These are phyloP conservation scores for Drosophila colorata DNA, from an alignment of 2,888 invertebrate genomes.

Conservation along the genomic window DNA sequence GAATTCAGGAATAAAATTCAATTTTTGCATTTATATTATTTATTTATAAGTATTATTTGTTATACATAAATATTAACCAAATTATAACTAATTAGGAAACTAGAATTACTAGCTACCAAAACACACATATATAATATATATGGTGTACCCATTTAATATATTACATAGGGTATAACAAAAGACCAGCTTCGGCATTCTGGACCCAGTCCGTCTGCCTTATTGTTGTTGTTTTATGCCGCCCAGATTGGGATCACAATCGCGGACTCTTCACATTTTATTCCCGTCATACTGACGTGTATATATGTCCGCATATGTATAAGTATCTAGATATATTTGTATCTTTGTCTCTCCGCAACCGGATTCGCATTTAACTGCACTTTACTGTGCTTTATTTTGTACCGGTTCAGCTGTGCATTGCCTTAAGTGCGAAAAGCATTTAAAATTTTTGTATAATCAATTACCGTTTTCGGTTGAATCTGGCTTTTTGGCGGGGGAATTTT, in stretches of 20 bases:
- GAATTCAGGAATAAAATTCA: no score
- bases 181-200: conserved; percentile 3
- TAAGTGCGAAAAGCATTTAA: conserved; percentile 59
- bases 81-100: no score
- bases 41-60: no score
- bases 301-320: neutral
- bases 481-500: conserved; percentile 42
- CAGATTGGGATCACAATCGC: conserved; percentile 48
- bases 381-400: conserved; percentile 52
- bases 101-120: no score
- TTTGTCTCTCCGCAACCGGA: conserved; percentile 54
- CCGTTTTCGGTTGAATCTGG: conserved; percentile 35
- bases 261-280: conserved; percentile 35
- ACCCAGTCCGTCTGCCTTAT: conserved; percentile 18
- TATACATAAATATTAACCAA: no score
- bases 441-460: conserved; percentile 44
- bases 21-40: no score
- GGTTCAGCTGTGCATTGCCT: conserved; percentile 57
- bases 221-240: conserved; percentile 20
- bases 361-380: conserved; percentile 72
- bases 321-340: neutral
- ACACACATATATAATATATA: no score
- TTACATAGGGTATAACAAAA: conserved; percentile 17
- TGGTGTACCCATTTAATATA: neutral
- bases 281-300: neutral